phyloP scores from a whole-genome alignment of 2,888 invertebrate genomes.

The Lymantria dispar region DNA sequence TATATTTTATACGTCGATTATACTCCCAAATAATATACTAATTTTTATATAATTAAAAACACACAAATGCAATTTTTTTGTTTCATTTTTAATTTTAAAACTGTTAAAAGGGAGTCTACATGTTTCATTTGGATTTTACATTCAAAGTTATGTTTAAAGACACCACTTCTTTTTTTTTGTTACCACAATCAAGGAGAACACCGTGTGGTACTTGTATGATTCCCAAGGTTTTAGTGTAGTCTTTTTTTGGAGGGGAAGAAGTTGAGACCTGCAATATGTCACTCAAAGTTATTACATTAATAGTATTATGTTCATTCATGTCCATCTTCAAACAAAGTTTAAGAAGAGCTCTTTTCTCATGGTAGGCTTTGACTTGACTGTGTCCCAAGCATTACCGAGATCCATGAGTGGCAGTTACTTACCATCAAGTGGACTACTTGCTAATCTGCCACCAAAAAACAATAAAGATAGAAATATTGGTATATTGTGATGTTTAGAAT shows the following conservation, averaged over 20 bases:
- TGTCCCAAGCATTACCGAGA: no score
- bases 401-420: no score
- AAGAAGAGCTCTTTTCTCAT: no score
- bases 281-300: no score
- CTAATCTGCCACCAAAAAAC: no score
- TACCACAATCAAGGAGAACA: constrained; percentile 47
- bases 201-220: constrained; percentile 51
- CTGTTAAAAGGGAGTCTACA: background rate
- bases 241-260: background rate
- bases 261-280: background rate
- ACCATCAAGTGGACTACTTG: no score
- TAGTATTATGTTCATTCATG: no score
- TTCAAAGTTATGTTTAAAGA: constrained; percentile 52
- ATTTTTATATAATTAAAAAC: constrained; percentile 16
- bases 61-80: background rate
- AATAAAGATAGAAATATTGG: no score
- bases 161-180: constrained; percentile 46
- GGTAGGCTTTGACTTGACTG: no score
- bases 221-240: background rate
- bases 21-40: constrained; percentile 50
- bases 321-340: no score
- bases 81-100: background rate
- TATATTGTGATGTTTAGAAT: no score
- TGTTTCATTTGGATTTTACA: constrained; percentile 4
- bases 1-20: constrained; percentile 73